Evolutionary conservation across 2,113 vertebrate genomes (phyloP), one percentile per base, ranked within the genome.

Genomic region (Varanus komodoensis): DNA sequence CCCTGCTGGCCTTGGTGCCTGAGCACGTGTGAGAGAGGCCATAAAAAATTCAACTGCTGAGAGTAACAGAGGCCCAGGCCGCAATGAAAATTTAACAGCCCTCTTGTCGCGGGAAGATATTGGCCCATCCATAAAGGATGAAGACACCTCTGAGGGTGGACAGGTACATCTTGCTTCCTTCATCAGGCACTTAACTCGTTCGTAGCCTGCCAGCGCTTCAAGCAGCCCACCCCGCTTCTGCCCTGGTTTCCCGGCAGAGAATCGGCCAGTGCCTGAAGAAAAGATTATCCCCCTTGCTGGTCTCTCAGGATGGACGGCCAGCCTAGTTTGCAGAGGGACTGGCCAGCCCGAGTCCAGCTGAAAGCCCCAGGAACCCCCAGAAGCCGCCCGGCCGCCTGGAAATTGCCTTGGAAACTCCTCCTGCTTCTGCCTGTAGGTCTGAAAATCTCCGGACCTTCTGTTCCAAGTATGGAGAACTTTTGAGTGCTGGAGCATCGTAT

Each of bases 81-180:
- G 67, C 57, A 8, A 50, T 68, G 57, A 78, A 78, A 87, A 79
- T 48, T 87, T 78, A 87, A 87, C 57, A 54, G 23, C 29, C 54
- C 57, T 48, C 57, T 32, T 79, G 86, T 86, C 1, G 9, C 7
- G 68, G 68, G 12, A 23, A n/a, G 68, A 61, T 87, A 61, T 77
- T 61, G 85, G 85, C 73, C 38, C 54, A 64, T 87, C 29, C 85
- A 77, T 87, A 87, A 87, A 75, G 85, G 34, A 87, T 77, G 71
- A 87, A 87, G 85, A 14, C 52, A 54, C 84, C 84, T 54, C 32
- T 0, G 73, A 29, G 73, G 85, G 29, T 38, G 34, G 69, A 64
- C n/a, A 29, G 54, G 21, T 61, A 44, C 73, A 44, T 38, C 71
- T 34, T 21, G 32, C 68, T 74, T 64, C 73, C 73, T 44, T 61